Evolutionary conservation across 1,140 invertebrate species (phyloP).

Genomic region (Sarcophaga bullata): DNA sequence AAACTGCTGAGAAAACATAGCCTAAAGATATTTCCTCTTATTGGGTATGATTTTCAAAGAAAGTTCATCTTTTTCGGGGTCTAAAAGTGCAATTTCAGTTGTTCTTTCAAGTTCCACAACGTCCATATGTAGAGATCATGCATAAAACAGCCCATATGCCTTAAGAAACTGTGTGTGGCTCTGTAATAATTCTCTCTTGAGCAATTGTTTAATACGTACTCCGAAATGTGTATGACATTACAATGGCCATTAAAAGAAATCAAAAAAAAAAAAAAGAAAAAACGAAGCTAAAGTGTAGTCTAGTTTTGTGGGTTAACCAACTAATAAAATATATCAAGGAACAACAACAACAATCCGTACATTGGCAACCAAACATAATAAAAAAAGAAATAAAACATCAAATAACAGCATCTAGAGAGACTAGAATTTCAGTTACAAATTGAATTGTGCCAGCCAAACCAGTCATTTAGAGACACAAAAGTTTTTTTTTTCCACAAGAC

Average conservation of each 20-base stretch:
- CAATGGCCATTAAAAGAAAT: not conserved
- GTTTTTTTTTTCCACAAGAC: not conserved
- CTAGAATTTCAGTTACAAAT: conserved; percentile 14
- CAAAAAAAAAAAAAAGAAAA: too few species aligned
- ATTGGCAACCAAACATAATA: not conserved
- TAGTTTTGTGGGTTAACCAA: conserved; percentile 16
- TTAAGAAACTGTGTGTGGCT: too few species aligned
- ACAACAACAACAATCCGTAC: too few species aligned
- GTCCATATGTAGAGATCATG: too few species aligned
- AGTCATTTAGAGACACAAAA: not conserved
- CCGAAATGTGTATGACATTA: not conserved
- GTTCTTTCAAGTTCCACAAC: too few species aligned
- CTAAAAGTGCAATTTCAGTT: too few species aligned
- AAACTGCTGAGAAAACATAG: too few species aligned
- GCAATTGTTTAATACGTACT: not conserved
- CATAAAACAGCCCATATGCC: too few species aligned
- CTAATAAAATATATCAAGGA: not conserved
- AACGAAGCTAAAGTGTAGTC: not conserved
- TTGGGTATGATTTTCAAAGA: too few species aligned
- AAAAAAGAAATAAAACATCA: not conserved
- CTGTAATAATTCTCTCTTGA: not conserved
- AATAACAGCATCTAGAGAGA: not conserved
- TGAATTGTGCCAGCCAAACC: not conserved
- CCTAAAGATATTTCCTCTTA: too few species aligned
- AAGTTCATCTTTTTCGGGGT: too few species aligned